Base-by-base conservation (phyloP, 2,888 invertebrate species). In the Sturmia bella region DNA sequence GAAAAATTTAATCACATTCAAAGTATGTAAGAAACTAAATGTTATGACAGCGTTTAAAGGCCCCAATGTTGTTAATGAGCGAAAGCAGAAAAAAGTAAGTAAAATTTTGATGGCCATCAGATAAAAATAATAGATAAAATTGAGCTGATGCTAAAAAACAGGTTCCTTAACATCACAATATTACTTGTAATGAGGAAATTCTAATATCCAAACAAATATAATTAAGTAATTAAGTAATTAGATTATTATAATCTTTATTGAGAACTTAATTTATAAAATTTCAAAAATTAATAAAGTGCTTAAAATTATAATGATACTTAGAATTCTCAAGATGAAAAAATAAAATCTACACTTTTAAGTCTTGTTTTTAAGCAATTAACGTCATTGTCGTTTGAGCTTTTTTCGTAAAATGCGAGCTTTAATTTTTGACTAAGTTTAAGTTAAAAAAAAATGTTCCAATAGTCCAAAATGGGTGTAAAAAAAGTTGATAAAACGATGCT, bases 191-290 rank as follows among this genome's bases (percentile, higher is more conserved):
- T 32, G 43, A 13, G 19, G 37, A 12, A 43, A 45, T 27, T 39
- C 45, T 50, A 61, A 68, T 24, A 32, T 64, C 21, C 45, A 63
- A 37, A 75, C 61, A 50, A 43, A 57, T 63, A 74, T n/a, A n/a
- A n/a, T n/a, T n/a, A n/a, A n/a, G n/a, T n/a, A n/a, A n/a, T 80
- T 72, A 75, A 80, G 80, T 66, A 59, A 80, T 80, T 70, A 80
- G 75, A 80, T 48, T 66, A 43, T 27, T 59, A 66, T 70, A 66
- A 79, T 74, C 39, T 63, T 79, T 56, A 73, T 79, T 61, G 70
- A 80, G 70, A 66, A 39, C n/a, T n/a, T n/a, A 70, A 75, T 52
- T 24, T 17, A 63, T 17, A 21, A 43, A 64, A 63, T 21, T 32
- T 54, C 12, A 21, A 13, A 63, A 19, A 54, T 43, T 21, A 73